A percentile compares a stretch with the other conserved stretches of the same genome.
Evolutionary conservation across 2,797 vertebrate genomes (phyloP).

Genomic region (Leucoraja ocellata): DNA sequence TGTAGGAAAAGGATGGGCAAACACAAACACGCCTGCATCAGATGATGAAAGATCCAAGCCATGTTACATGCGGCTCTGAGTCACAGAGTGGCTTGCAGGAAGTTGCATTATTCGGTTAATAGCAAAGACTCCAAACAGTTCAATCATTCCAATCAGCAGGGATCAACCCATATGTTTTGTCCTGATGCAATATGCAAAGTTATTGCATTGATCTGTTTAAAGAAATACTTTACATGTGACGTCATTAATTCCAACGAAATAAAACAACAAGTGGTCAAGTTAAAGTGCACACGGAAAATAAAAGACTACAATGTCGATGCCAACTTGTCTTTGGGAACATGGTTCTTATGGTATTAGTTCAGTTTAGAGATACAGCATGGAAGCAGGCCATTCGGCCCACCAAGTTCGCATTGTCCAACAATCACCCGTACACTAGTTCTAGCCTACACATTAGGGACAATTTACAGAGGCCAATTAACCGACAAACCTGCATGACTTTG

Average conservation of each 20-base stretch:
- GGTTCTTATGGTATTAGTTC: not conserved
- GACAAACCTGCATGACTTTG: no score
- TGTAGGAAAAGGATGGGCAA: not conserved
- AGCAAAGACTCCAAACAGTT: not conserved
- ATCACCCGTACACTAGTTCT: no score
- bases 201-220: not conserved
- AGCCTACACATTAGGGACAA: no score
- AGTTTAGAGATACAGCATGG: no score
- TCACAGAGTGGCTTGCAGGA: not conserved
- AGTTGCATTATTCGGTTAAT: constrained; percentile 15
- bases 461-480: no score
- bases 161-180: not conserved
- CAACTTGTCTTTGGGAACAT: not conserved
- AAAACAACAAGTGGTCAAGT: not conserved
- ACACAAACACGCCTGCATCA: not conserved
- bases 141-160: not conserved
- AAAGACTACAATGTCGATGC: not conserved
- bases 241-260: not conserved
- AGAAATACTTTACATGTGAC: not conserved
- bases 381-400: no score
- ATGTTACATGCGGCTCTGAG: constrained; percentile 11
- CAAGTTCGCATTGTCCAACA: no score
- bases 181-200: not conserved
- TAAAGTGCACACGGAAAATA: not conserved
- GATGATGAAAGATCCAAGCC: constrained; percentile 22